Conservation (phyloP, 2,113 vertebrate genomes). For the Helogale parvula region DNA sequence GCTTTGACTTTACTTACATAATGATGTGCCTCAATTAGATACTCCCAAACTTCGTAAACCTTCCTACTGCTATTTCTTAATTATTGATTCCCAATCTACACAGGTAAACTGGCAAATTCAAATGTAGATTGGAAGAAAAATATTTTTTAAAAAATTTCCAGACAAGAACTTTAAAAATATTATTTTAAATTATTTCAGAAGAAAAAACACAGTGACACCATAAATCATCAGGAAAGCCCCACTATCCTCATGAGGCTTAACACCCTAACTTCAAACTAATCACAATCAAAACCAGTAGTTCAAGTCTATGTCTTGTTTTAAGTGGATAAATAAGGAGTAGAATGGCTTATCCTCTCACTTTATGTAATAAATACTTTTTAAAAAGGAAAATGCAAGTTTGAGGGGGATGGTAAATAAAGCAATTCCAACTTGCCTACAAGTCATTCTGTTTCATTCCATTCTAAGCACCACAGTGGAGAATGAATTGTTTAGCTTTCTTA, state of each 20-base stretch:
- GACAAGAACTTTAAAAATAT: not conserved
- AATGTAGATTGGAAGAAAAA: not conserved
- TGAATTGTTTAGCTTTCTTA: not conserved
- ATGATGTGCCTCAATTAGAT: not conserved
- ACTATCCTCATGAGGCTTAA: not conserved
- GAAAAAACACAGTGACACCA: not conserved
- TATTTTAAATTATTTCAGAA: conserved; percentile 44
- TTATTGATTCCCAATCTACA: not conserved
- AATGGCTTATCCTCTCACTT: not conserved
- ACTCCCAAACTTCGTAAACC: not conserved
- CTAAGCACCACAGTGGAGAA: not conserved
- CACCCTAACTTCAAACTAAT: not conserved
- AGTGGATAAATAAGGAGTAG: not conserved
- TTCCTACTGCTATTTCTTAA: not conserved
- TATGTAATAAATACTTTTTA: not conserved
- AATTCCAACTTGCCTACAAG: not conserved
- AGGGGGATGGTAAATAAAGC: not conserved
- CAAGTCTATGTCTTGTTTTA: not conserved
- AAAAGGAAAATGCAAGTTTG: not conserved
- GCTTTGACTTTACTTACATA: conserved; percentile 5
- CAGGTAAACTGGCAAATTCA: not conserved
- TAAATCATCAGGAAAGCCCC: not conserved
- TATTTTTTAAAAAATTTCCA: not conserved
- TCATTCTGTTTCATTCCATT: not conserved
- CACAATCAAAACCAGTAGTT: not conserved